Evolutionary conservation across 1,140 invertebrate genomes (phyloP).

Genomic region (Zeugodacus cucurbitae): DNA sequence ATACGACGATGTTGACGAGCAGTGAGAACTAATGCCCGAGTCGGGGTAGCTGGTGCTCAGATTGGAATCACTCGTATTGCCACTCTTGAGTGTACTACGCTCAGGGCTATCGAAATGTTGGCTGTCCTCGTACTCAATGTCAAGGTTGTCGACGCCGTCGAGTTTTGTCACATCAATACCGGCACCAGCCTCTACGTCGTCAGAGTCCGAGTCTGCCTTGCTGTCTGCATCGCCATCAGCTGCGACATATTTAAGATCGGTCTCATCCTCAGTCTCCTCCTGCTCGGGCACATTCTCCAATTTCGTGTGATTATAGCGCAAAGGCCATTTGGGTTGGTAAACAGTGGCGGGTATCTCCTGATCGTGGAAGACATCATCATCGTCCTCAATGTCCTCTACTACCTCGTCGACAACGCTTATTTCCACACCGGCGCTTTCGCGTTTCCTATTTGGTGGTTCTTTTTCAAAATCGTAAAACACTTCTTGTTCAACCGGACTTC

Average conservation of each 20-base stretch:
- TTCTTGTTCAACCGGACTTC: conserved; percentile 47
- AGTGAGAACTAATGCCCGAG: conserved; percentile 54
- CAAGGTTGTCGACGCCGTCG: conserved; percentile 31
- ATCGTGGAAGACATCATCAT: conserved; percentile 56
- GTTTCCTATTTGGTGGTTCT: not conserved
- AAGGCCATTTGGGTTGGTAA: conserved; percentile 42
- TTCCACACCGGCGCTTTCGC: conserved; percentile 43
- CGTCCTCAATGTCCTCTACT: conserved; percentile 35
- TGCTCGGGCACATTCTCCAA: conserved; percentile 59
- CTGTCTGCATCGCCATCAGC: conserved; percentile 50
- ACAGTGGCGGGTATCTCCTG: conserved; percentile 53
- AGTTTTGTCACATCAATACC: not conserved
- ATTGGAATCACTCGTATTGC: conserved; percentile 57
- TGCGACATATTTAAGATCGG: conserved; percentile 45
- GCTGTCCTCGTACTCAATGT: conserved; percentile 43
- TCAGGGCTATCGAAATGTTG: conserved; percentile 54
- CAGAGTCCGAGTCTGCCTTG: conserved; percentile 36
- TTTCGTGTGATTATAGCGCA: conserved; percentile 57
- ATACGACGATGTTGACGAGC: conserved; percentile 42
- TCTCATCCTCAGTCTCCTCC: conserved; percentile 50
- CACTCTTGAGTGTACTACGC: conserved; percentile 52
- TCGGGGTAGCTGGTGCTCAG: conserved; percentile 61
- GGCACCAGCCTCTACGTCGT: not conserved
- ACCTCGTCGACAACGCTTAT: conserved; percentile 49
- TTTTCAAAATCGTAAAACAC: conserved; percentile 57